Percentiles rank a stretch among this genome's conserved stretches.
Conservation (phyloP, 2,113 vertebrate species). For the Martes martes region DNA sequence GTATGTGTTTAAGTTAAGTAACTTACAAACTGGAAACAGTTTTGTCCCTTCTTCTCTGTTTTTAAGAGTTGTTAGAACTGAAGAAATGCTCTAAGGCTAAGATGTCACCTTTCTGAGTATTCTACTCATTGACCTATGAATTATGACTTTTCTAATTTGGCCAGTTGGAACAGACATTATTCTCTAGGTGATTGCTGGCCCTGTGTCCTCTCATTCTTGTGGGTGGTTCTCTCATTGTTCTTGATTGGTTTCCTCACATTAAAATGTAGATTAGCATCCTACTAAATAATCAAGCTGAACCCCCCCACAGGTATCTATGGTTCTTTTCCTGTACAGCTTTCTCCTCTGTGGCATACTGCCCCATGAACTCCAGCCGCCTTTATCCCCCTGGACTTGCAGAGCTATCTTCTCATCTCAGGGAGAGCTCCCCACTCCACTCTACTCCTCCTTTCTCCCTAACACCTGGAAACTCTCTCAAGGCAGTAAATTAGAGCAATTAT, state of each 20-base stretch:
- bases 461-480: neutral
- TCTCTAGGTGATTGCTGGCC: neutral
- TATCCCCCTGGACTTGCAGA: neutral
- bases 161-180: neutral
- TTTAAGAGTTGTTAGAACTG: neutral
- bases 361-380: neutral
- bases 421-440: neutral
- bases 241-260: neutral
- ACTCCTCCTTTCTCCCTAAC: too few species aligned
- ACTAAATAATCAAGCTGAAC: neutral
- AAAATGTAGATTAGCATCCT: too few species aligned
- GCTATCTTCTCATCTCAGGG: neutral
- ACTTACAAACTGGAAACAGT: neutral
- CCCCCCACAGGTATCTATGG: neutral
- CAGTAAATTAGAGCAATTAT: neutral
- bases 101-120: neutral
- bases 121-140: neutral
- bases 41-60: neutral
- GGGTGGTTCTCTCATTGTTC: neutral
- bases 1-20: neutral
- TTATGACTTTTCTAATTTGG: neutral
- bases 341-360: fast-evolving
- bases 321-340: neutral
- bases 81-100: neutral
- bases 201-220: neutral